Base-by-base conservation (phyloP, 2,888 invertebrate genomes). In the Eueremaeus valkanovi region DNA sequence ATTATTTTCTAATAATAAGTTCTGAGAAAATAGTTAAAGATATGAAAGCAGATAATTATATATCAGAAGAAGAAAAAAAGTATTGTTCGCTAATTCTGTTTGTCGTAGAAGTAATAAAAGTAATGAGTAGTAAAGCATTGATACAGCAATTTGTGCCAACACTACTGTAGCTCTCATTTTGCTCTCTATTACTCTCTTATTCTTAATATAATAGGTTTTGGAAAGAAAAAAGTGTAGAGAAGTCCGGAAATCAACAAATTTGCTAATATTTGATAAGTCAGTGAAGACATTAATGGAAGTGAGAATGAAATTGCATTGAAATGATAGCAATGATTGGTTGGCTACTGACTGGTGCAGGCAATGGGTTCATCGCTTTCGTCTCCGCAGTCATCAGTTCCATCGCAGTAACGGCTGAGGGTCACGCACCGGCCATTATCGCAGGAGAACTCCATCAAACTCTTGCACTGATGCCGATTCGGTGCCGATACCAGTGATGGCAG, bases 321-420 rank as follows among this genome's bases (percentile, higher is more conserved):
- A 68, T 68, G 42, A 42, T 68, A 68, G 29, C 8, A 13, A 18
- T 11, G 61, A 29, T 13, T 31, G 63, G 63, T 16, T n/a, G 27
- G 27, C 24, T 18, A 89, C 90, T 91, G 85, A 92, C 92, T 90
- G 81, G 90, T 87, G 83, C 92, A 92, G 80, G 88, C 87, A 79
- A 87, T 86, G 3, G 88, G 88, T 83, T 92, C 92, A 83, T 92
- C 92, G 80, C 89, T 90, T 81, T 88, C 88, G 83, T 92, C 92
- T 36, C 88, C 88, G 81, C 92, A 92, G 83, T 92, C 91, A 81
- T 89, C 88, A 77, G 89, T 86, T 27, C 90, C 89, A 81, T 92
- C 90, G 84, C 92, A 92, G 83, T 88, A 90, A 83, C 89, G 89
- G 84, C 90, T 90, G 82, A 89, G 84, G 58, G 89, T 87, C 81